phyloP scores from a whole-genome alignment of 2,113 vertebrate genomes.

The Bucco capensis region DNA sequence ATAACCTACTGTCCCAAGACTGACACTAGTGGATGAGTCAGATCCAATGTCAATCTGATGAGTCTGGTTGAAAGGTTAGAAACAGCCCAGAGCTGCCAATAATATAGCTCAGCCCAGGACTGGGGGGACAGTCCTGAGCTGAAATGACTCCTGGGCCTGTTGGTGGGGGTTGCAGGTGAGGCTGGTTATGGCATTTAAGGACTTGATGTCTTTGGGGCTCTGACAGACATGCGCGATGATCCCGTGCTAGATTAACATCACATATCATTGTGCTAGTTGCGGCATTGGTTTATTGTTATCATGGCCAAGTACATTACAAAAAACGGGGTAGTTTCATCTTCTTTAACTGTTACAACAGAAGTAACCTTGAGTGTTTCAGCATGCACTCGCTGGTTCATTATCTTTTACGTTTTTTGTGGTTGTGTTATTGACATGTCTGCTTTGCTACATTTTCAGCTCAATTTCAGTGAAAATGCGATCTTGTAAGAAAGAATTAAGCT shows the following conservation, averaged over 20 bases:
- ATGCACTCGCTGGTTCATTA: fast-evolving
- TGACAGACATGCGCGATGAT: neutral
- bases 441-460: too few relatives aligned
- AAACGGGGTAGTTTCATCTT: neutral
- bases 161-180: neutral
- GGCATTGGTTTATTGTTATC: neutral
- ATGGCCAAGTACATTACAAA: neutral
- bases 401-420: neutral
- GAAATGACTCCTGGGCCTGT: neutral
- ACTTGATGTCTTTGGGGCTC: neutral
- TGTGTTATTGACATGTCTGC: neutral
- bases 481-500: too few relatives aligned
- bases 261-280: neutral
- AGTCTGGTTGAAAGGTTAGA: neutral
- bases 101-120: neutral
- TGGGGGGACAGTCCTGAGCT: neutral
- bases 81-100: neutral
- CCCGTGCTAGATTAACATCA: fast-evolving
- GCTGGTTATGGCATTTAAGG: neutral
- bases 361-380: slow-evolving; percentile 9
- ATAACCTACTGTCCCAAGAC: neutral
- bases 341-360: neutral
- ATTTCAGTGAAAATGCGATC: too few relatives aligned
- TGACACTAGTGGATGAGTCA: fast-evolving
- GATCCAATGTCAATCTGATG: fast-evolving